Conservation (phyloP, 2,113 vertebrate genomes). For the Festucalex cinctus region DNA sequence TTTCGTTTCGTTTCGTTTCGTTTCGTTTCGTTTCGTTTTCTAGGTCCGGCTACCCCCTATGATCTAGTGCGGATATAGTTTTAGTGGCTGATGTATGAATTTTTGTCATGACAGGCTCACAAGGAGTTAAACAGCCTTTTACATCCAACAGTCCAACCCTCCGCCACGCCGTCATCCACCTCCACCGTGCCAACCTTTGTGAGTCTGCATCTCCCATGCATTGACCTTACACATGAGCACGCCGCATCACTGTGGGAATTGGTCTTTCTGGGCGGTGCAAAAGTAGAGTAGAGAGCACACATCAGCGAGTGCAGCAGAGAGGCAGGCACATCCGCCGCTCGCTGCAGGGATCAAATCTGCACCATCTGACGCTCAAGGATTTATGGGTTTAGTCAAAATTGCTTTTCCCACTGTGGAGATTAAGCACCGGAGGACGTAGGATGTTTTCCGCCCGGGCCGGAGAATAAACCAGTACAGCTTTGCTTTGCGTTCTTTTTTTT, state of each 20-base stretch:
- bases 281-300: slow-evolving; percentile 53
- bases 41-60: too few species aligned
- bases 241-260: slow-evolving; percentile 62
- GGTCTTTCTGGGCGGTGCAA: slow-evolving; percentile 67
- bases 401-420: slow-evolving; percentile 79
- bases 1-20: too few species aligned
- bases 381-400: slow-evolving; percentile 81
- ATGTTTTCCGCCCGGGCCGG: slow-evolving; percentile 65
- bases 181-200: slow-evolving; percentile 14
- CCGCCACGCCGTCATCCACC: slow-evolving; percentile 1
- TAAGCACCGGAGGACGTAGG: slow-evolving; percentile 73
- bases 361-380: slow-evolving; percentile 80
- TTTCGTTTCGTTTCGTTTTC: too few species aligned
- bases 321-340: slow-evolving; percentile 63
- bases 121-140: slow-evolving; percentile 17
- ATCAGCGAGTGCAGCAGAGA: slow-evolving; percentile 65
- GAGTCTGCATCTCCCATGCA: slow-evolving; percentile 37
- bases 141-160: slow-evolving; percentile 21
- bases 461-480: slow-evolving; percentile 52
- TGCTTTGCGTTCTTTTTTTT: slow-evolving; percentile 33
- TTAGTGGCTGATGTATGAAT: background rate
- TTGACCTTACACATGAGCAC: slow-evolving; percentile 65
- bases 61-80: background rate
- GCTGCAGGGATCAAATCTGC: slow-evolving; percentile 78
- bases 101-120: background rate